Conservation (phyloP, 2,797 vertebrate genomes). For the Takifugu ocellatus region DNA sequence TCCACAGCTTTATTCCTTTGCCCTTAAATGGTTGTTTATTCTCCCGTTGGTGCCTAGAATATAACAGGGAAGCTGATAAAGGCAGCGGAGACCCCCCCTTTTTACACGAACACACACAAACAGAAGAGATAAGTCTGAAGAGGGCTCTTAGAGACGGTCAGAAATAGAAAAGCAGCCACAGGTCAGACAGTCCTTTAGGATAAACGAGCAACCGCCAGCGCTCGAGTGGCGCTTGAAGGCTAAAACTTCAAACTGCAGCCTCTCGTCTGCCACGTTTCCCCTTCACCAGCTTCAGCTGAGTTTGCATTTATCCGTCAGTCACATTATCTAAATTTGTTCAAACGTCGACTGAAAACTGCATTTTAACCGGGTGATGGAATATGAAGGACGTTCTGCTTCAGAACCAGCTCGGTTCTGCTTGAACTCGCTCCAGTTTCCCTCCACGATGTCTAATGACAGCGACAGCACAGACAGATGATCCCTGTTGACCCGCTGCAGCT, state of each 20-base stretch:
- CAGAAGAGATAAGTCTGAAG: slow-evolving; percentile 49
- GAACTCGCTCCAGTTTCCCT: too few relatives aligned
- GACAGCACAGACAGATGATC: too few relatives aligned
- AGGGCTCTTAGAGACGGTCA: slow-evolving; percentile 43
- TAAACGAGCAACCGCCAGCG: slow-evolving; percentile 1
- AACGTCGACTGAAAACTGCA: too few relatives aligned
- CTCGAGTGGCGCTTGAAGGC: neutral
- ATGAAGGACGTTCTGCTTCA: too few relatives aligned
- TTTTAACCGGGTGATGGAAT: too few relatives aligned
- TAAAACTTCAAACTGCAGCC: neutral
- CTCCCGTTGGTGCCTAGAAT: slow-evolving; percentile 58
- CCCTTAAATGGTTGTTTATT: slow-evolving; percentile 69
- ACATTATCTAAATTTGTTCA: neutral
- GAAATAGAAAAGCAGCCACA: slow-evolving; percentile 47
- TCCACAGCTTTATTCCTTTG: slow-evolving; percentile 19
- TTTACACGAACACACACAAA: slow-evolving; percentile 18
- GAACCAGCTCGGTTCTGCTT: too few relatives aligned
- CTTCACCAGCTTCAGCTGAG: slow-evolving; percentile 41
- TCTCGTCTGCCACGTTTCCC: slow-evolving; percentile 28
- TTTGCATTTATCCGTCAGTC: slow-evolving; percentile 41
- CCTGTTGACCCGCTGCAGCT: too few relatives aligned
- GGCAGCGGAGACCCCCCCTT: slow-evolving; percentile 30
- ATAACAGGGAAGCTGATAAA: slow-evolving; percentile 74
- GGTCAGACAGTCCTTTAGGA: slow-evolving; percentile 28
- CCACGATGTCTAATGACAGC: too few relatives aligned